Evolutionary conservation across 1,140 invertebrate genomes (phyloP).

Genomic region (Battus philenor): DNA sequence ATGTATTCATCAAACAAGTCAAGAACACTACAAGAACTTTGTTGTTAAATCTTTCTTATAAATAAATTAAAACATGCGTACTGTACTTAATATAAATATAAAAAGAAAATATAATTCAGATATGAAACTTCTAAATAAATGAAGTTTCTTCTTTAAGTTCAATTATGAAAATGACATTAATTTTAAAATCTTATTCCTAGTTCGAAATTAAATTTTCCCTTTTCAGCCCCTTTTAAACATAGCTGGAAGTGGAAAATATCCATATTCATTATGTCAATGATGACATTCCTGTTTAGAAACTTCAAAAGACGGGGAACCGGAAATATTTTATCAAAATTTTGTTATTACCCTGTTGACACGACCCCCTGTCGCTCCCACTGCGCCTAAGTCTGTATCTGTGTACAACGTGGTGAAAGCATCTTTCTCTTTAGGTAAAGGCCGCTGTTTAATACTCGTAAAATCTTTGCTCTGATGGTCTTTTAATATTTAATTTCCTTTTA

Average conservation of each 20-base stretch:
- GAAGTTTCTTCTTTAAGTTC: too few species aligned
- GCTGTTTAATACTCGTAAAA: slow-evolving; percentile 58
- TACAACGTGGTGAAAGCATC: slow-evolving; percentile 30
- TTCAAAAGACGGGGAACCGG: slow-evolving; percentile 30
- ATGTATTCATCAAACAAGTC: too few species aligned
- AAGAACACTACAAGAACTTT: too few species aligned
- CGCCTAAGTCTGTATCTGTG: slow-evolving; percentile 22
- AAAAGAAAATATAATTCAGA: too few species aligned
- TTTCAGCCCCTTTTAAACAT: slow-evolving; percentile 6
- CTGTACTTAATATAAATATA: too few species aligned
- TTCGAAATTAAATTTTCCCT: slow-evolving; percentile 8
- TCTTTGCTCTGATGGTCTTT: slow-evolving; percentile 60
- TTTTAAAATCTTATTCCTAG: too few species aligned
- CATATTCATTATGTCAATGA: slow-evolving; percentile 17
- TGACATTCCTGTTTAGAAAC: slow-evolving; percentile 22
- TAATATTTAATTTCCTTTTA: slow-evolving; percentile 70
- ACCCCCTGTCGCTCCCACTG: slow-evolving; percentile 21
- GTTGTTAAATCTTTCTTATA: too few species aligned
- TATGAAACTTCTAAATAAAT: too few species aligned
- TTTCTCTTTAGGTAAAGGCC: slow-evolving; percentile 40
- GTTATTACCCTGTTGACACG: slow-evolving; percentile 50
- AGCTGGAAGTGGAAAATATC: slow-evolving; percentile 10
- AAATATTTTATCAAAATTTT: slow-evolving; percentile 66
- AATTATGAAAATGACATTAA: too few species aligned
- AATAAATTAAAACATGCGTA: too few species aligned